Evolutionary conservation across 2,113 vertebrate species (phyloP).

Genomic region (Podarcis cretensis): DNA sequence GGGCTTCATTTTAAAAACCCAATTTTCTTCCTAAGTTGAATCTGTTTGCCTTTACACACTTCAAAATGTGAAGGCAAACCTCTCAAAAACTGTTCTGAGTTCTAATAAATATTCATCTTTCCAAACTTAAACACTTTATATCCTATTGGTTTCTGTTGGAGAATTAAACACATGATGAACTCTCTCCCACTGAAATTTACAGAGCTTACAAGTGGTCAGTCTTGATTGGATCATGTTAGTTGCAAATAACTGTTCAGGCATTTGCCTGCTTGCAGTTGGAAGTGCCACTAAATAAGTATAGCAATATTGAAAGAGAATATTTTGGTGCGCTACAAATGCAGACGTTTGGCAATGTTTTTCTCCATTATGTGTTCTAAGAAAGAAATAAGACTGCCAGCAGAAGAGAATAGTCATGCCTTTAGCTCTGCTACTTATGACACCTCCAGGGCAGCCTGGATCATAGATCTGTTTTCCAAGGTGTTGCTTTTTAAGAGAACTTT

Average conservation of each 20-base stretch:
- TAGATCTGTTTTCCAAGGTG: background rate
- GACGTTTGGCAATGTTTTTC: background rate
- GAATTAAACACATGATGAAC: background rate
- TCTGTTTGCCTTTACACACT: background rate
- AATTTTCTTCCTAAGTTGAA: background rate
- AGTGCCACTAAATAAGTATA: background rate
- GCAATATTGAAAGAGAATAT: background rate
- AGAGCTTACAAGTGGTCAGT: background rate
- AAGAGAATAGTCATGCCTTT: background rate
- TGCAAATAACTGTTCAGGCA: background rate
- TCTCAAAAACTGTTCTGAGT: background rate
- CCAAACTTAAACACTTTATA: background rate
- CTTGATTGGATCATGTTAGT: background rate
- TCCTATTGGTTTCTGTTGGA: background rate
- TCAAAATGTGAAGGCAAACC: background rate
- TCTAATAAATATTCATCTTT: background rate
- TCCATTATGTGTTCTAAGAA: background rate
- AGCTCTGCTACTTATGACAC: background rate
- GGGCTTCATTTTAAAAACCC: background rate
- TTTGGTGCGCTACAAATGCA: background rate
- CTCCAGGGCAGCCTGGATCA: accelerated
- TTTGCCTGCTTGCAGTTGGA: background rate
- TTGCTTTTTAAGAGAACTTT: constrained; percentile 84
- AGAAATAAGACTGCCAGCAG: background rate
- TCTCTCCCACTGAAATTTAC: no score